Base-by-base conservation (phyloP, 2,113 vertebrate species). In the Pleuronectes platessa region DNA sequence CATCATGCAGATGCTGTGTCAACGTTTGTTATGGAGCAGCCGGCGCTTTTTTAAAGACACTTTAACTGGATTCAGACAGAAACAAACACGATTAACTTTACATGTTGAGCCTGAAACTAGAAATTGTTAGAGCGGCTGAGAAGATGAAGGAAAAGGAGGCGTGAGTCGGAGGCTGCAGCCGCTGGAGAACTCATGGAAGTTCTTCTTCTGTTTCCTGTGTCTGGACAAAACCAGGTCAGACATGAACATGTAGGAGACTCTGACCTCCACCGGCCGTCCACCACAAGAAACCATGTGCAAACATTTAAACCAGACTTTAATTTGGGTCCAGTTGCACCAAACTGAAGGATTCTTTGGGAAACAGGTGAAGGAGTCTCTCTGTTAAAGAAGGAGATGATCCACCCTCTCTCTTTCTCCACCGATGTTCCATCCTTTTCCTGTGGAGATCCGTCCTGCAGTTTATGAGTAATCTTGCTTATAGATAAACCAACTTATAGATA, bases 1-100 rank as follows among this genome's bases (percentile, higher is more conserved):
- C 14, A 53, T 37, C 17, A 79, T 83, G 79, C 59, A 83, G 86
- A 89, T 60, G 58, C 15, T 73, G 20, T 76, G 71, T 0, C 74
- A 82, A 82, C 24, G 60, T 54, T 47, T 69, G 63, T 20, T 7
- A 4, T 1, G 23, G 40, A 63, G 49, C 23, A 67, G 58, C 55
- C 24, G 63, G 27, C 14, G 42, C 45, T 13, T 42, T 58, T 51
- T 27, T 1, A 15, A 21, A 61, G 60, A n/a, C 37, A 45, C 20
- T 26, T 11, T 4, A 20, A 35, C 17, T 23, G 4, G 63, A 70
- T n/a, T 60, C 24, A 17, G 23, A n/a, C 3, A 6, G 18, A 37
- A 27, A 53, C 24, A 8, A 45, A 12, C 23, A 45, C 17, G 42
- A 21, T 26, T 18, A 4, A 31, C 14, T 61, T 53, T 61, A 14